Percentiles rank a stretch among this genome's conserved stretches.
Conservation (phyloP, 2,113 vertebrate species). For the Clarias magur region DNA sequence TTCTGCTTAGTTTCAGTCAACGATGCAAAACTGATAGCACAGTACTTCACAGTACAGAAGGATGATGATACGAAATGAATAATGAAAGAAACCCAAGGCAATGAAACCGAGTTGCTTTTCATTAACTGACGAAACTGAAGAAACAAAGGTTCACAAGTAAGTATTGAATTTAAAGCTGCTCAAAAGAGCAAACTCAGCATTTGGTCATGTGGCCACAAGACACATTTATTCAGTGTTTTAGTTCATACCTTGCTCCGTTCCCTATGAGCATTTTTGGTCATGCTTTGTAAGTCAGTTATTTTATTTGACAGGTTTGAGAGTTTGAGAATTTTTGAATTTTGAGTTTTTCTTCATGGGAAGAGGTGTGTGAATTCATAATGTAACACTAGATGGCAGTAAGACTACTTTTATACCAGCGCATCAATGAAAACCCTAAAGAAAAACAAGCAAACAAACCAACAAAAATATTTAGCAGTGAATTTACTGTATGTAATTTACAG, state of each 20-base stretch:
- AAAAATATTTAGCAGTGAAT: neutral
- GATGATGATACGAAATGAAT: no score
- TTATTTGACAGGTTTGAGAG: neutral
- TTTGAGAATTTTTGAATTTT: neutral
- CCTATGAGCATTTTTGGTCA: neutral
- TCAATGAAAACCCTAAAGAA: neutral
- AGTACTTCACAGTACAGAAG: no score
- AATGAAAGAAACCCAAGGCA: no score
- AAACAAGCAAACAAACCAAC: neutral
- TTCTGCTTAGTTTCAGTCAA: no score
- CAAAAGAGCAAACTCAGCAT: no score
- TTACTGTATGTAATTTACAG: no score
- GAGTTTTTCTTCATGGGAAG: neutral
- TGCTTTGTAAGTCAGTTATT: neutral
- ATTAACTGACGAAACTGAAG: no score
- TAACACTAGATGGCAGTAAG: slow-evolving; percentile 12
- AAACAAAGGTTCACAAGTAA: no score
- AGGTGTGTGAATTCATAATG: neutral
- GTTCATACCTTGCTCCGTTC: neutral
- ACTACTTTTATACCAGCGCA: neutral
- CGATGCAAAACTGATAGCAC: no score
- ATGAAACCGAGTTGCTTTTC: no score
- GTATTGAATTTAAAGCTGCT: no score
- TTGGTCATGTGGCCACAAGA: no score
- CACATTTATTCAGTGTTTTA: neutral